phyloP scores from a whole-genome alignment of 53 echinoderm and acorn worm species.

The Patiria pectinifera region DNA sequence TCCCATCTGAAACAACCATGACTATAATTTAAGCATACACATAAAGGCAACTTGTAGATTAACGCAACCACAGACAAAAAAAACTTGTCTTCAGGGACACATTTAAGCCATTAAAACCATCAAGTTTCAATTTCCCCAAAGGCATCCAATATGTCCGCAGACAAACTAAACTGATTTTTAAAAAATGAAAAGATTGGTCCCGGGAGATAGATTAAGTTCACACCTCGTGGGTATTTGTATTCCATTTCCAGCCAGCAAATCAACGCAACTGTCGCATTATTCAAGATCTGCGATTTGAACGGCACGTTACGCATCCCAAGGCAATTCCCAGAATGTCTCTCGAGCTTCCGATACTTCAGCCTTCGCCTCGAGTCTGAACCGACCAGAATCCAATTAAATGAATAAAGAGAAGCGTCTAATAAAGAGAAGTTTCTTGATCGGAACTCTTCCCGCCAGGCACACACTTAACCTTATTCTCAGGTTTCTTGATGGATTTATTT shows the following conservation, averaged over 20 bases:
- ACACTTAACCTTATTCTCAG: constrained; percentile 31
- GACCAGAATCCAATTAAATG: not conserved
- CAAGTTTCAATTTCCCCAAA: too few species aligned
- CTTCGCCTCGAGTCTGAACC: constrained; percentile 14
- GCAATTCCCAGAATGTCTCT: constrained; percentile 4
- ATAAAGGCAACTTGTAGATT: too few species aligned
- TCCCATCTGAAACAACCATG: too few species aligned
- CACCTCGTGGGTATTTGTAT: not conserved
- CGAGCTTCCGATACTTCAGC: not conserved
- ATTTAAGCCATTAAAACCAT: too few species aligned
- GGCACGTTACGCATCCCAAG: not conserved
- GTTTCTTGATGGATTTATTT: not conserved
- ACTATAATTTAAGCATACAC: too few species aligned
- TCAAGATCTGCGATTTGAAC: not conserved
- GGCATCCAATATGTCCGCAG: not conserved
- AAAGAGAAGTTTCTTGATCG: not conserved
- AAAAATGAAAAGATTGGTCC: not conserved
- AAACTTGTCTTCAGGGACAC: too few species aligned
- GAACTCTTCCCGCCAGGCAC: not conserved
- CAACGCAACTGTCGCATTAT: not conserved
- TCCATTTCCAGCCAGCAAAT: constrained; percentile 1
- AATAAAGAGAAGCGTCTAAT: not conserved
- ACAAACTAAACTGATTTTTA: not conserved
- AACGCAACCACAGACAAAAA: too few species aligned
- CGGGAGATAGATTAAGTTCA: not conserved